Evolutionary conservation across 2,113 vertebrate genomes (phyloP), one percentile per base, ranked within the genome.

Genomic region (Spea bombifrons): DNA sequence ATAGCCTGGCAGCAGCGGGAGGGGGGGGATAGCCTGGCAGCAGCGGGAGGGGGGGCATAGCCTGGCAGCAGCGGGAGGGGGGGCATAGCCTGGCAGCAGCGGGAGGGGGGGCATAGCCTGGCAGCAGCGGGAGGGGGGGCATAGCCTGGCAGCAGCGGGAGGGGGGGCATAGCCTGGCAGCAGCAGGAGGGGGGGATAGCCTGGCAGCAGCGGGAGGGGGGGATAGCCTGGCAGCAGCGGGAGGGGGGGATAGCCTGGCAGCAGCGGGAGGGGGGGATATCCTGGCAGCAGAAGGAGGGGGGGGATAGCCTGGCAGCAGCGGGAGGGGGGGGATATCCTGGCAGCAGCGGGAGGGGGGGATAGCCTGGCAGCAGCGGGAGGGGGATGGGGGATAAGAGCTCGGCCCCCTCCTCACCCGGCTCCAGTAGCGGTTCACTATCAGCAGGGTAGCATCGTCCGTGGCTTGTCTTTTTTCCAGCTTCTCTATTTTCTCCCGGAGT

Each of bases 381-480:
- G 7, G 7, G 12, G n/a, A 0, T n/a, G 30, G 5, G 8, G 10
- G 52, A 52, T n/a, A 13, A 57, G 3, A 2, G 7, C 4, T 9
- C 8, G 15, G 55, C 5, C 12, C 45, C 44, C 45, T 3, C 7
- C 81, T 55, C 83, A 97, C 96, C 94, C 95, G 92, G 30, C 93
- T 94, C 96, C 96, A 97, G 84, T 95, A 97, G 66, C 95, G 93
- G 83, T 97, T 96, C 77, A 97, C 96, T 55, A 97, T 96, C 9
- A 95, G 90, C 63, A 97, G 90, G 0, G 96, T 97, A 71, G 95
- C 94, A 16, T 97, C 96, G 49, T 97, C 96, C 0, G 95, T 97
- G 61, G 95, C 95, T 87, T 97, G 96, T 13, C 96, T 89, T 83
- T 97, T 97, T 85, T 97, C 96, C 83, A 97, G 84, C 82, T 97